Conservation (phyloP, 2,113 vertebrate species). For the Sigmodon hispidus region DNA sequence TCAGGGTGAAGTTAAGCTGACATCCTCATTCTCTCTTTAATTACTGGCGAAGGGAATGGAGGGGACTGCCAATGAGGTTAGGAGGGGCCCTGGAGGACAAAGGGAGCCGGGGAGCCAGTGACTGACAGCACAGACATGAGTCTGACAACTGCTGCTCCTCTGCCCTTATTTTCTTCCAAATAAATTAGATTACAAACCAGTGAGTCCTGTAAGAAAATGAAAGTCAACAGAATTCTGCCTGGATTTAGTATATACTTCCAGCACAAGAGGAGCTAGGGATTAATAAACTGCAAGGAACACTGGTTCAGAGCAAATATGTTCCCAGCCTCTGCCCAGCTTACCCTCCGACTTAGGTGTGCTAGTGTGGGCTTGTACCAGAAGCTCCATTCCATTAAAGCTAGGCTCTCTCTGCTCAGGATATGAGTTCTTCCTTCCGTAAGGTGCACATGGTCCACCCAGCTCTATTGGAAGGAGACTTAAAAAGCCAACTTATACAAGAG, state of each 20-base stretch:
- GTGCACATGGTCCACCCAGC: not conserved
- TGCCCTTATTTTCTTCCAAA: constrained; percentile 66
- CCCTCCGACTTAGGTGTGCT: not conserved
- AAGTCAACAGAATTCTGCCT: constrained; percentile 44
- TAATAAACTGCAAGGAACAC: not conserved
- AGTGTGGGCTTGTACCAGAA: not conserved
- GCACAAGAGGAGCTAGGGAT: not conserved
- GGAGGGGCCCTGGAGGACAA: constrained; percentile 48
- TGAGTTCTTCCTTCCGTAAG: not conserved
- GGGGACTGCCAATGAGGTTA: constrained; percentile 62
- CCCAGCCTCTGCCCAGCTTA: not conserved
- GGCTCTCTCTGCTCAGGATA: not conserved
- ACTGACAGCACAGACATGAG: constrained; percentile 45
- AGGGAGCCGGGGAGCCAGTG: constrained; percentile 24
- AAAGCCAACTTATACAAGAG: not conserved
- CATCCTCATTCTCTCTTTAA: constrained; percentile 70
- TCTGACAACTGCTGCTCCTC: constrained; percentile 8
- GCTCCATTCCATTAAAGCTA: not conserved
- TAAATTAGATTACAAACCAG: constrained; percentile 65
- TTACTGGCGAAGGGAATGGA: constrained; percentile 22
- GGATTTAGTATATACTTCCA: not conserved
- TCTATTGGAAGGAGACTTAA: not conserved
- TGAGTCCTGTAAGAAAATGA: constrained; percentile 35
- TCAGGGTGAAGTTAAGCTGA: constrained; percentile 6
- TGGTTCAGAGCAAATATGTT: not conserved